These are phyloP conservation scores for Periophthalmus magnuspinnatus DNA, from an alignment of 2,797 vertebrate genomes.

Conservation along the genomic window DNA sequence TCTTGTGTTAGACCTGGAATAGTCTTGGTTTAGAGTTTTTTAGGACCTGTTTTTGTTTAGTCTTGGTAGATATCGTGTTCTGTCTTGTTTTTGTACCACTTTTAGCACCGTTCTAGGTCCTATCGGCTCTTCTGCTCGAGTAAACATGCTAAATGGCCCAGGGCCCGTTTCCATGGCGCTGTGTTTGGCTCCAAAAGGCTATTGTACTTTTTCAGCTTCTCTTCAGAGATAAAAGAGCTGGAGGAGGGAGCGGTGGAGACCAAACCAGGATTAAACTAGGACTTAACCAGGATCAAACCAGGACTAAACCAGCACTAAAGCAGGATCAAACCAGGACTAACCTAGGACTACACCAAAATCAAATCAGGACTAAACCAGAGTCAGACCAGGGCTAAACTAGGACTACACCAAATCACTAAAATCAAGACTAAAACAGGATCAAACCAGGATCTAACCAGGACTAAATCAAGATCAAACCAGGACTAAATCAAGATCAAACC, in stretches of 20 bases:
- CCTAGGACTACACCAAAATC: background rate
- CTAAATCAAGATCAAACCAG: background rate
- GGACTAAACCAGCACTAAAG: too few species aligned
- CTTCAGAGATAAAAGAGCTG: conserved; percentile 13
- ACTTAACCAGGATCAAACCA: background rate
- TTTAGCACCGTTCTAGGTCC: background rate
- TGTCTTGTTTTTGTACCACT: background rate
- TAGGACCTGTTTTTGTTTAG: too few species aligned
- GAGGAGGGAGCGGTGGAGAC: background rate
- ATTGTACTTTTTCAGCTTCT: conserved; percentile 48
- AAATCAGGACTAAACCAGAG: background rate
- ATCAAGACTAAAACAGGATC: background rate
- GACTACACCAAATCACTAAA: background rate
- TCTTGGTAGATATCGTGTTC: too few species aligned
- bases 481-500: background rate
- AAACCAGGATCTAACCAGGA: background rate
- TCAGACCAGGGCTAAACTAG: background rate
- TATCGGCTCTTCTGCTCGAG: conserved; percentile 54
- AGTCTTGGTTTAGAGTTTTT: background rate
- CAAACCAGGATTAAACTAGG: background rate
- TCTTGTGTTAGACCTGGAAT: background rate
- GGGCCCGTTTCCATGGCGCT: conserved; percentile 63
- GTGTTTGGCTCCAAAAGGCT: conserved; percentile 36
- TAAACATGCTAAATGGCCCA: conserved; percentile 60
- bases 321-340: background rate